Evolutionary conservation across 92 coral and sea anemone species (phyloP), one percentile per base, ranked within the genome.

Genomic region (Blastomussa wellsi): DNA sequence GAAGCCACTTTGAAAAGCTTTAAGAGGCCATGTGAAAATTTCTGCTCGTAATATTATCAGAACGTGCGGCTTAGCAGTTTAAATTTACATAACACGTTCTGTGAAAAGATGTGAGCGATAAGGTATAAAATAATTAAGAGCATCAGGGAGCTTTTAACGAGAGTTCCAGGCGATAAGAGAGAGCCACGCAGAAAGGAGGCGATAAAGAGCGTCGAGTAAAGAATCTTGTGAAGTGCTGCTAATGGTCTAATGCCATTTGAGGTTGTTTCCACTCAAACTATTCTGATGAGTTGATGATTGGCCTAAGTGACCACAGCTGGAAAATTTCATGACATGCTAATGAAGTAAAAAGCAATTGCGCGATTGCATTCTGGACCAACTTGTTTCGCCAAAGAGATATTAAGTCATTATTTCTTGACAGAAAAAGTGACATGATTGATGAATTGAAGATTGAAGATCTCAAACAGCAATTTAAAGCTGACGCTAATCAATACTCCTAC

Each of bases 361-460:
- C 88, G 90, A 86, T 89, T 88, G 95, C 89, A 90, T 88, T 94
- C 85, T 84, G 74, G 80, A 74, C 89, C 86, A 85, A 88, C 92
- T 87, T 88, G 91, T 85, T 92, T 94, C 91, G 92, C 90, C 90
- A 83, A 81, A 92, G 95, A 88, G 94, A 93, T 92, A 89, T 94
- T 92, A 92, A 94, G 93, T 94, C 95, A 92, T 94, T 94, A 94
- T 92, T 88, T 76, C 76, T 83, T 92, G 98, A 92, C 98, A 92
- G 95, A 85, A 88, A 86, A 87, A 86, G 80, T 86, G 84, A 86
- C 79, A 79, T 94, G 95, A 94, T 90, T 94, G 94, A 94, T 94
- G 94, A 90, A 86, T 86, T 90, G 84, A 80, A 84, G 81, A 88
- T 88, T 92, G 81, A 83, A 81, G 91, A 85, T 83, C 86, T 89